Evolutionary conservation across 2,113 vertebrate genomes (phyloP), one percentile per base, ranked within the genome.

Genomic region (Pygoscelis adeliae): DNA sequence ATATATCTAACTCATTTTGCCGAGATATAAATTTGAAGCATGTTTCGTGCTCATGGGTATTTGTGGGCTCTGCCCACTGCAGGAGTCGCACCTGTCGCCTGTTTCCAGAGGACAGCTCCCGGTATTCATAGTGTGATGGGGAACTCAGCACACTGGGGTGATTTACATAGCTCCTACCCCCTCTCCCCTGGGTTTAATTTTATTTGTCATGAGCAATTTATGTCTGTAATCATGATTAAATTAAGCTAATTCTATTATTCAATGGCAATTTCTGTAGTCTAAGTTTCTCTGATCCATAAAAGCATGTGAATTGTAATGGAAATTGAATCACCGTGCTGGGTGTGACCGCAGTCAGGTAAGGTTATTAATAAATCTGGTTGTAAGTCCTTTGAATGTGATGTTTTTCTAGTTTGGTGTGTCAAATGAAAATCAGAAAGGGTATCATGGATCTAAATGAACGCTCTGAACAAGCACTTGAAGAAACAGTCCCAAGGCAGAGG

Each of bases 161-260:
- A 49, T 88, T 85, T 73, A 36, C 29, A 9, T 12, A 55, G 87
- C 78, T 79, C 78, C 42, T 87, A 13, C 11, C 6, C 34, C 6
- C 4, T 38, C 29, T 80, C 30, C 58, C 18, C 18, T 83, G 52
- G 36, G 34, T 61, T 95, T 92, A 34, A 69, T 91, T 83, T 89
- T 87, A 61, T 95, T 88, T 96, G 70, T 79, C 78, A 53, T 55
- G 32, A 90, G 29, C 78, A 70, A 83, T 95, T 80, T 87, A 27
- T 90, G 58, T 86, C 87, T 77, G 27, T 85, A 74, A 77, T 87
- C 40, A 16, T 91, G 46, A 96, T 94, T 89, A 87, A 90, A 89
- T 94, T 87, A 95, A 82, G 40, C 7, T 91, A 85, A 96, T 93
- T 66, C 53, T 62, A 8, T 95, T 91, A 82, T 66, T 94, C 63